Evolutionary conservation across 2,113 vertebrate species (phyloP).

Genomic region (Heliornis fulica): DNA sequence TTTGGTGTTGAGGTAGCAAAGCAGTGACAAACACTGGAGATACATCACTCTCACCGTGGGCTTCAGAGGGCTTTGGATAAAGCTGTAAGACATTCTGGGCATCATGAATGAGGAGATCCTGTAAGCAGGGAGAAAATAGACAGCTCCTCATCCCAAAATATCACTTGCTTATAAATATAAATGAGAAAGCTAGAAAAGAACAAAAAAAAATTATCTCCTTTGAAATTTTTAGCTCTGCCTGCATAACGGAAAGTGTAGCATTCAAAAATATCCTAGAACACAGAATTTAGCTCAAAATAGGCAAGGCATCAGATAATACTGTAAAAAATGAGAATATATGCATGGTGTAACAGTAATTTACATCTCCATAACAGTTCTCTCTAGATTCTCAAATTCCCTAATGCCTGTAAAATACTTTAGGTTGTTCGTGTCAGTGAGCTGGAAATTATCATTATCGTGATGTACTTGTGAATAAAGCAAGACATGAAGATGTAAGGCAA

Average conservation of each 20-base stretch:
- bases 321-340: background rate
- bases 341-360: background rate
- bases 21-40: background rate
- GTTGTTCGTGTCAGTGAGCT: background rate
- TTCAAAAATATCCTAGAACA: background rate
- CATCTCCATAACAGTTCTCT: background rate
- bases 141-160: background rate
- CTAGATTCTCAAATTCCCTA: background rate
- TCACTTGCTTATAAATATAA: slow-evolving; percentile 8
- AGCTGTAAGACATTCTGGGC: background rate
- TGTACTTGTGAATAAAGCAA: background rate
- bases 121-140: background rate
- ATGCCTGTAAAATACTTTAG: background rate
- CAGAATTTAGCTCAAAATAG: background rate
- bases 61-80: background rate
- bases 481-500: background rate
- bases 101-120: background rate
- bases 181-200: background rate
- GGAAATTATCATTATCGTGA: background rate
- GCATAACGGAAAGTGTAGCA: background rate
- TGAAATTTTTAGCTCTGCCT: background rate
- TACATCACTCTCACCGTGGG: background rate
- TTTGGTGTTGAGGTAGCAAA: background rate
- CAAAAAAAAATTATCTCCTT: background rate
- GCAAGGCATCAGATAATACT: background rate